Evolutionary conservation across 2,113 vertebrate species (phyloP).

Genomic region (Istiophorus platypterus): DNA sequence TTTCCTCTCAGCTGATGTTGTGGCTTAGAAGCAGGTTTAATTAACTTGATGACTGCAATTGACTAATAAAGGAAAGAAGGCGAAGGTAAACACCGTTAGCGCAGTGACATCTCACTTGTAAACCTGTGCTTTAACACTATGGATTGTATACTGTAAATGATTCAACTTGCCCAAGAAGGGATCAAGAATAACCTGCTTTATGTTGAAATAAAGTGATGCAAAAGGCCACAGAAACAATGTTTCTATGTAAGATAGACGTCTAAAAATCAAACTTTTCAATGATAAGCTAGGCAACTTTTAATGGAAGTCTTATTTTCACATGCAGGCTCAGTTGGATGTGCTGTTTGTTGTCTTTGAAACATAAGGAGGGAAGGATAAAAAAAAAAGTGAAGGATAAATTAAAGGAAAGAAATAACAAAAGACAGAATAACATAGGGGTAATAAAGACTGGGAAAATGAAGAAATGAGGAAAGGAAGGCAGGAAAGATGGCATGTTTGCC

Average conservation of each 20-base stretch:
- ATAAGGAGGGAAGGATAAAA: no score
- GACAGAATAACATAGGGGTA: no score
- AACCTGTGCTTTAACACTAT: background rate
- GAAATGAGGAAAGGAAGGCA: background rate
- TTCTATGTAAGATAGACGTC: background rate
- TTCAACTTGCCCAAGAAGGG: background rate
- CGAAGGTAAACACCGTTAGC: background rate
- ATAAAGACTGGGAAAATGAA: no score
- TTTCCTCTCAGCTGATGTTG: background rate
- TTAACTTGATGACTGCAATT: background rate
- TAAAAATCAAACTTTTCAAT: background rate
- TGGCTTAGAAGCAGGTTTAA: background rate
- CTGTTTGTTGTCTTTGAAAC: background rate
- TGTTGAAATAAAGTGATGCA: background rate
- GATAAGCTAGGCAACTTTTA: background rate
- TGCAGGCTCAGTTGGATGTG: no score
- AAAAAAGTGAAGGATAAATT: no score
- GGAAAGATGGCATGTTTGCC: no score
- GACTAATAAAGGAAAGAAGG: background rate
- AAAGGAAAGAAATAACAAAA: no score
- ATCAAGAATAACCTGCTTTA: background rate
- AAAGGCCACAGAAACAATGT: background rate
- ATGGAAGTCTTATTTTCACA: no score
- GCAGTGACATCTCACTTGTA: background rate
- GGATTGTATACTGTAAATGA: background rate